Evolutionary conservation across 2,888 invertebrate genomes (phyloP), one percentile per base, ranked within the genome.

Genomic region (Formica aserva): DNA sequence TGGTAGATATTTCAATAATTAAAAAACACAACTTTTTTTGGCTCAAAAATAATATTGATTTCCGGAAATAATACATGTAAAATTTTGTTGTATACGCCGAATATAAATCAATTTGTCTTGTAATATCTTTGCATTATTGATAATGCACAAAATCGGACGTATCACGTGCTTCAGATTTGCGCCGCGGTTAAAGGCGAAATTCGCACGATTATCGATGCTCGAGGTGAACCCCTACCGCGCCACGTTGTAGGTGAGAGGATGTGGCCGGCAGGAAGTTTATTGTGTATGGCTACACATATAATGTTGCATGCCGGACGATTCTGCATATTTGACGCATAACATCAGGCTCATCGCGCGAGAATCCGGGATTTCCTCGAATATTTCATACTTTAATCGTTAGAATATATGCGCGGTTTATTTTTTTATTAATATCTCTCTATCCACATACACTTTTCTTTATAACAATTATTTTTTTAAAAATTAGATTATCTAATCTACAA

Each of bases 191-290:
- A 71, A 71, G 38, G 60, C 77, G 72, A 88, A 88, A 86, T 91
- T 91, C 88, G 22, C 87, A 88, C 85, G 90, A 90, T 89, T 77
- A 85, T 87, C 87, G 88, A 85, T 86, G 85, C 72, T 82, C 77
- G 85, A 85, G 85, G 89, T 85, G 93, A 93, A 92, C 91, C 92
- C 93, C 88, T 92, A 92, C 91, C 85, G 90, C 91, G 89, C 91
- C 86, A 85, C 87, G 89, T 86, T 86, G 88, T 88, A 88, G 88
- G 87, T 89, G 89, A 93, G 92, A 94, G 93, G 94, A 93, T 94
- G 92, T 92, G 91, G 89, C 88, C 90, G 87, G 84, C 93, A 93
- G 94, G 94, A 94, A 94, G 93, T 93, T 92, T 92, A 94, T 94
- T 94, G 94, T 94, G 90, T 89, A 89, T 89, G 88, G 90, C 84